Base-by-base conservation (phyloP, 2,797 vertebrate genomes). In the Phataginus tetradactyla region DNA sequence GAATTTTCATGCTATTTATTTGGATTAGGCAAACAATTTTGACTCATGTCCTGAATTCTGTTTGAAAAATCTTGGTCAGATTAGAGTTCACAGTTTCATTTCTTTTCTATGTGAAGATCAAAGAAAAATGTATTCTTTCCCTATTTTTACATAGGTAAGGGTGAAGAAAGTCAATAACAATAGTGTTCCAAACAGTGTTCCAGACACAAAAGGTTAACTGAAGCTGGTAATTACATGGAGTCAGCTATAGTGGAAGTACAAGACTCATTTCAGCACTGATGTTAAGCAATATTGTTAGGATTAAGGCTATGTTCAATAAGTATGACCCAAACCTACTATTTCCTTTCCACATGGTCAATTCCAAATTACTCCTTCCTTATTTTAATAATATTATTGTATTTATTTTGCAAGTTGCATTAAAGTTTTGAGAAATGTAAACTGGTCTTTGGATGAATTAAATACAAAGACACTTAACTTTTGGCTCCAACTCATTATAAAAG, bases 361-460 rank as follows among this genome's bases (percentile, higher is more conserved):
- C 29, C 17, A 89, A 85, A 89, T 63, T 89, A 64, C 29, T 61
- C 68, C 61, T 94, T 63, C 13, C 7, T 57, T 39, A 61, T 71
- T 94, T 91, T 86, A 94, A 92, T 94, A 74, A 45, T 78, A 55
- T 88, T 53, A 27, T 66, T 93, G n/a, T 32, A 79, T 27, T 21
- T 80, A 29, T 79, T 34, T 86, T 57, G 61, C 12, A 79, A 92
- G 57, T 92, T 55, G 7, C 55, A 64, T 92, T 95, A 86, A 85
- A 89, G 27, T 63, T 95, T 88, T 77, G 13, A 69, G 55, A 86
- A 89, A 64, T 89, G 25, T 72, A 78, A 66, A 95, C 66, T 91
- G 49, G 63, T 71, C 91, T 90, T 42, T 83, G 74, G 34, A 75
- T 68, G 34, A 91, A 91, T 53, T 91, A 87, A 72, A 78, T 59